Conservation (phyloP, 1,140 invertebrate species). For the Drosophila tropicalis region DNA sequence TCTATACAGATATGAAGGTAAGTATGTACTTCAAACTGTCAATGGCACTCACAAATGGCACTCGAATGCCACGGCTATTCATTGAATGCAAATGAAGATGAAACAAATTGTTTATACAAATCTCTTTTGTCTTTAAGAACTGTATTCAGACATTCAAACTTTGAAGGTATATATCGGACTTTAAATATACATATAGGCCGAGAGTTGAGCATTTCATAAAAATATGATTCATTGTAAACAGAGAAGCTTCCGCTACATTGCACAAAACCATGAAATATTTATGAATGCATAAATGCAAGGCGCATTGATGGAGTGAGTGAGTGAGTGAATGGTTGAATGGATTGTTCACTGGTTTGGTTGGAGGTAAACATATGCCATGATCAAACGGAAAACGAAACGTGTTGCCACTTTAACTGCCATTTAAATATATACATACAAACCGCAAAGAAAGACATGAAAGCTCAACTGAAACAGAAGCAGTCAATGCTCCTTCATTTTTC, state of each 20-base stretch:
- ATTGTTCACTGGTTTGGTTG: slow-evolving; percentile 22
- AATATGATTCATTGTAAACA: slow-evolving; percentile 71
- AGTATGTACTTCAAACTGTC: slow-evolving; percentile 49
- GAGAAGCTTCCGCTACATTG: slow-evolving; percentile 55
- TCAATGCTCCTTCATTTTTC: background rate
- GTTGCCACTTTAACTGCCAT: slow-evolving; percentile 81
- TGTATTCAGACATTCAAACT: slow-evolving; percentile 8
- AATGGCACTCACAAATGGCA: slow-evolving; percentile 60
- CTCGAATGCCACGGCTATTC: slow-evolving; percentile 49
- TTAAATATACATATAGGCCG: background rate
- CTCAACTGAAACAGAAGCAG: slow-evolving; percentile 12
- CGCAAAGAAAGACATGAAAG: slow-evolving; percentile 71
- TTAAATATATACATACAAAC: slow-evolving; percentile 75
- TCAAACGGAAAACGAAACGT: slow-evolving; percentile 76
- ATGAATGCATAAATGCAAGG: slow-evolving; percentile 73
- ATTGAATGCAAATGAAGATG: slow-evolving; percentile 76
- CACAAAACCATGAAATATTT: slow-evolving; percentile 72
- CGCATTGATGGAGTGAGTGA: slow-evolving; percentile 9
- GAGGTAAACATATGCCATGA: slow-evolving; percentile 41
- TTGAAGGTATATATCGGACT: background rate
- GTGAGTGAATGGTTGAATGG: slow-evolving; percentile 20
- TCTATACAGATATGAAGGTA: slow-evolving; percentile 43
- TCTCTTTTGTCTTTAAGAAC: slow-evolving; percentile 55
- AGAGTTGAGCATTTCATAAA: slow-evolving; percentile 40
- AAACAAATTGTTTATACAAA: slow-evolving; percentile 63